Base-by-base conservation (phyloP, 2,113 vertebrate genomes). In the Arvicanthis niloticus region DNA sequence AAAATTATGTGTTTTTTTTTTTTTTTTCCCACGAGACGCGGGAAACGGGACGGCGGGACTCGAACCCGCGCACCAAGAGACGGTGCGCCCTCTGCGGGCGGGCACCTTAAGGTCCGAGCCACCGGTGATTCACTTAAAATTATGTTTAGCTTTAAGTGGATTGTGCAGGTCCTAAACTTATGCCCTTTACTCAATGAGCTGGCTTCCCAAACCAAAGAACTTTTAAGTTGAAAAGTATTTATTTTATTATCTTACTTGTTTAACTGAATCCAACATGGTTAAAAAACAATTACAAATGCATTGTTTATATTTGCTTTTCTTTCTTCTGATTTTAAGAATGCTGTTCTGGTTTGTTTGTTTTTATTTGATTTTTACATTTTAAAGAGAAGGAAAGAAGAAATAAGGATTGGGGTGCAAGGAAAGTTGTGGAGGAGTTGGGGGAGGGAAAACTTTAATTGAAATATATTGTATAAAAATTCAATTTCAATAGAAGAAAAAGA, bases 191-290 rank as follows among this genome's bases (percentile, higher is more conserved):
- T n/a, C 65, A n/a, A 9, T 8, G 62, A 51, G 19, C 45, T n/a
- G 45, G 7, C 67, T 88, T 48, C 65, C 34, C 12, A 24, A n/a
- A 15, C 26, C 3, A 45, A 53, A 89, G 40, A 89, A 34, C 53
- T 91, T 97, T 80, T 75, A 82, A 51, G 31, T 72, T 89, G 13
- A 81, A 89, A 91, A 8, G 2, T 6, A 31, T 80, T 80, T 80
- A 93, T 73, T 91, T 94, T 81, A 94, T 29, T 80, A 31, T 76
- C n/a, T 48, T 62, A 51, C 21, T 89, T 84, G 16, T 86, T 82
- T 96, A 60, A 42, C 24, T 58, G 87, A 17, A 12, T 45, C n/a
- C 21, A 73, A 72, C 7, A n/a, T 91, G 91, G 56, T 94, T 31
- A 95, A 29, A 26, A 91, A 91, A 51, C 51, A 37, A 45, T 73